Evolutionary conservation across 2,888 invertebrate genomes (phyloP), one percentile per base, ranked within the genome.

Genomic region (Acleris holmiana): DNA sequence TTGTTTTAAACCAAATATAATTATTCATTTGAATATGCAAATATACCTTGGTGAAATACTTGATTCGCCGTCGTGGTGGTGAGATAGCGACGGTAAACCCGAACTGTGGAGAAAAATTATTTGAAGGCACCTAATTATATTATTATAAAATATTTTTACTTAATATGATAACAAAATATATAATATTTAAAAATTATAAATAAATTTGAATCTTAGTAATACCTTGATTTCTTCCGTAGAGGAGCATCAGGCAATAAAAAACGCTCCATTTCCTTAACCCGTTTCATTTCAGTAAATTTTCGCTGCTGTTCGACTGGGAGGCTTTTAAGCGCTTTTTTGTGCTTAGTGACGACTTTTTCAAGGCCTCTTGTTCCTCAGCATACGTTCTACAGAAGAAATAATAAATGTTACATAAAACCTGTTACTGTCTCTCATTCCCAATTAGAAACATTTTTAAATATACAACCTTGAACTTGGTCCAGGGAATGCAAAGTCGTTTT

Each of bases 391-490:
- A 10, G 48, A 48, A 1, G 19, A 48, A 48, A 13, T 10, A 18
- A 18, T 19, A 48, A n/a, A 10, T 47, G 19, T 47, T 23, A 23
- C 4, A 19, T 8, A 48, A 48, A 48, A 23, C 23, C 23, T 23
- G 23, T 49, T 23, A 23, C 6, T 49, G 25, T 25, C 25, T 25
- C 7, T 25, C 6, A 25, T 25, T 1, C 25, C 25, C 25, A 25
- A 25, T 25, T 49, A 49, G 23, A 49, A 49, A 49, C 49, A 49
- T 13, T 6, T 23, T n/a, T 23, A 25, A n/a, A 2, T 25, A 25
- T 7, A 49, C 23, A n/a, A 49, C 49, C 49, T 49, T 49, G 49
- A 23, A 49, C 49, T 49, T 13, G 49, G 21, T 23, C 49, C 48
- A 15, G 49, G 49, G 49, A 25, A 23, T 23, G 49, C 21, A 49